Evolutionary conservation across 2,888 invertebrate species (phyloP).

Genomic region (Microplitis deprimator): DNA sequence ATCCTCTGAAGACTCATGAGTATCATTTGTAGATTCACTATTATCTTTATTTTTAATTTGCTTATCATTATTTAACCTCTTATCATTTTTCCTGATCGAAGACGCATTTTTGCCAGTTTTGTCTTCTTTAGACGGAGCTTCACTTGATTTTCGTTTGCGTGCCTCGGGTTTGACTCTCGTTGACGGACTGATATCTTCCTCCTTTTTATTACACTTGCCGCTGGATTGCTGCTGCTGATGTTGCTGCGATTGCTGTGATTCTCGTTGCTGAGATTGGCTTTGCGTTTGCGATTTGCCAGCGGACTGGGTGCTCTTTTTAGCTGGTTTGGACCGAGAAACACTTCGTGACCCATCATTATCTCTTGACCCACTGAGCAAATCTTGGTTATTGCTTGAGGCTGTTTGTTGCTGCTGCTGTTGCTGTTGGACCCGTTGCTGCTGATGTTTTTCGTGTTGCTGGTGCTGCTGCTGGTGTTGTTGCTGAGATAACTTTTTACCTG

Average conservation of each 20-base stretch:
- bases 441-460: constrained; percentile 46
- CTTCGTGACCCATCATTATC: constrained; percentile 70
- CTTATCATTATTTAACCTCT: constrained; percentile 59
- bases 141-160: constrained; percentile 69
- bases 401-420: constrained; percentile 23
- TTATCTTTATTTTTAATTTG: constrained; percentile 42
- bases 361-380: constrained; percentile 69
- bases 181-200: constrained; percentile 53
- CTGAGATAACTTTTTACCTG: constrained; percentile 43
- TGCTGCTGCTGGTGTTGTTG: constrained; percentile 44
- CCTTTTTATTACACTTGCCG: constrained; percentile 68
- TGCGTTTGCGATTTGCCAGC: constrained; percentile 55
- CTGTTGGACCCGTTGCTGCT: constrained; percentile 46
- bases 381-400: constrained; percentile 55
- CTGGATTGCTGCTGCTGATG: constrained; percentile 53
- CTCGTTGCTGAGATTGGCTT: constrained; percentile 67
- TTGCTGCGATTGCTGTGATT: constrained; percentile 50
- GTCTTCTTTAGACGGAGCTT: constrained; percentile 63
- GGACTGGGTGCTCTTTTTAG: constrained; percentile 61
- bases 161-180: constrained; percentile 70
- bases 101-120: constrained; percentile 64
- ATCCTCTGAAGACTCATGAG: constrained; percentile 45
- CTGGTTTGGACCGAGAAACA: constrained; percentile 67
- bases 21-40: constrained; percentile 31
- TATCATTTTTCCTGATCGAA: constrained; percentile 67